A percentile compares a stretch with the other conserved stretches of the same genome.
Evolutionary conservation across 2,797 vertebrate species (phyloP).

Genomic region (Heliangelus exortis): DNA sequence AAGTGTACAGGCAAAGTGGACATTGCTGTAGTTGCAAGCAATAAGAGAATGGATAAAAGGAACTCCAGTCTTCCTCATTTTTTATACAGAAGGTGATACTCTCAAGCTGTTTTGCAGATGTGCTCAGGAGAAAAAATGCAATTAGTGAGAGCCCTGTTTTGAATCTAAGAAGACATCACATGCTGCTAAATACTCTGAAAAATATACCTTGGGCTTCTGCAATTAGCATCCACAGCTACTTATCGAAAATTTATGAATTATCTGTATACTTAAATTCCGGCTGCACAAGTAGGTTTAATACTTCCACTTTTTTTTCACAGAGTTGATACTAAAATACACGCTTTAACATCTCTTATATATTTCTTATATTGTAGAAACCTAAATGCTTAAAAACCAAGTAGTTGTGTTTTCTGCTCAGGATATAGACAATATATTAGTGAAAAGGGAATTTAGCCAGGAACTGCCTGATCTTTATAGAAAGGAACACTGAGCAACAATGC

Average conservation of each 20-base stretch:
- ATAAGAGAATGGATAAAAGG: background rate
- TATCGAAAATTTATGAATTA: background rate
- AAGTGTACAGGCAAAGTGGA: background rate
- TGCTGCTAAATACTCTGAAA: background rate
- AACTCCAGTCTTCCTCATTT: background rate
- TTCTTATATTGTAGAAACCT: background rate
- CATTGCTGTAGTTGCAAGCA: background rate
- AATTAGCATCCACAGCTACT: background rate
- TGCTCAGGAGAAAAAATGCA: background rate
- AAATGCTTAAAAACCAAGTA: background rate
- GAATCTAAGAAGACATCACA: background rate
- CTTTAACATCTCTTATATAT: background rate
- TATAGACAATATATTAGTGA: background rate
- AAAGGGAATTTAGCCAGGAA: background rate
- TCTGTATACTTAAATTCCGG: background rate
- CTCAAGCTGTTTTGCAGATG: background rate
- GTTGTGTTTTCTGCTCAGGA: background rate
- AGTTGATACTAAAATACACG: background rate
- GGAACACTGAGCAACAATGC: background rate
- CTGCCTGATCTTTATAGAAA: background rate
- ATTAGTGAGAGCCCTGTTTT: background rate
- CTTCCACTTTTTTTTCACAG: background rate
- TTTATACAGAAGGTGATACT: background rate
- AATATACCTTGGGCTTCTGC: background rate
- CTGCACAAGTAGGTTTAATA: background rate